Percentiles rank a stretch among this genome's conserved stretches.
phyloP scores from a whole-genome alignment of 2,797 vertebrate species.

The Oophaga sylvatica region DNA sequence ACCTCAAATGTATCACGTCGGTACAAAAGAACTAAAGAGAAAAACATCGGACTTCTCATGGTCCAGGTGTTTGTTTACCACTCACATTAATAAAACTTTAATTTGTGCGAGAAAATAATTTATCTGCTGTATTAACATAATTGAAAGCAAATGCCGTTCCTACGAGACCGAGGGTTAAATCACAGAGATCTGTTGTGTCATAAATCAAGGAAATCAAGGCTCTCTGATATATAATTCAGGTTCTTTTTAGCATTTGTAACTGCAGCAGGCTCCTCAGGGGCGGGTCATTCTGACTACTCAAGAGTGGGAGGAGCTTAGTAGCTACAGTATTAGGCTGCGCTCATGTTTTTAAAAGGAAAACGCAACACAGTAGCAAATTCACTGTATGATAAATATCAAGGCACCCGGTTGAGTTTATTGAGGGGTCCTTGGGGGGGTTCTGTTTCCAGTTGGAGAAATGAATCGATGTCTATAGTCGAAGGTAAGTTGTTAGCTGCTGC shows the following conservation, averaged over 20 bases:
- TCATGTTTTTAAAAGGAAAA: too few species aligned
- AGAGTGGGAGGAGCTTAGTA: too few species aligned
- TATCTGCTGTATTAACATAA: background rate
- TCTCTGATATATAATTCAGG: too few species aligned
- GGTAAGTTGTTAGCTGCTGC: too few species aligned
- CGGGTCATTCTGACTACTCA: too few species aligned
- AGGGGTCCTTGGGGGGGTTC: too few species aligned
- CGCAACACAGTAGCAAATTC: background rate
- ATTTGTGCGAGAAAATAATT: background rate
- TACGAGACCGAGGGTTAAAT: background rate
- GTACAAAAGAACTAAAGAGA: background rate
- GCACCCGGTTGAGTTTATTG: too few species aligned
- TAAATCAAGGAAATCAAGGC: too few species aligned
- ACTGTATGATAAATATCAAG: background rate
- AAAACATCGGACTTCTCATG: background rate
- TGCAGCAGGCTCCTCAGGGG: too few species aligned
- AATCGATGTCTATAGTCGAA: background rate
- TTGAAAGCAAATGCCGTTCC: background rate
- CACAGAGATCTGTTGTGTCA: too few species aligned
- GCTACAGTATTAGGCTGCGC: background rate
- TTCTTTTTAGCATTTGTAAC: too few species aligned
- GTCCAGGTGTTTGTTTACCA: conserved; percentile 7
- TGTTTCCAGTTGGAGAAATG: background rate
- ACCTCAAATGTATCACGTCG: background rate
- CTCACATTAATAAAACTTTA: background rate